Base-by-base conservation (phyloP, 2,113 vertebrate species). In the Malurus cyaneus region DNA sequence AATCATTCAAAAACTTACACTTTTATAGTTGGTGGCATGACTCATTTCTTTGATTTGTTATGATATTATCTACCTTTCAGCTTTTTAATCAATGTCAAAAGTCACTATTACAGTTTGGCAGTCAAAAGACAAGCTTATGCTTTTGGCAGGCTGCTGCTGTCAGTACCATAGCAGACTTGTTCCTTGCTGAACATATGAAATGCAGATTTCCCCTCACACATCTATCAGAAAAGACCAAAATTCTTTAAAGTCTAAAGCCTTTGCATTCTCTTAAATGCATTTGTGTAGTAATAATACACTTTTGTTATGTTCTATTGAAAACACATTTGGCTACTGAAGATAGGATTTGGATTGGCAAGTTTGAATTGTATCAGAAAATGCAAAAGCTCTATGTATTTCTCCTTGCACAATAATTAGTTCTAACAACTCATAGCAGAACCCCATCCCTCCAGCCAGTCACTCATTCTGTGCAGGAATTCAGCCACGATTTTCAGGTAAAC, bases 31-130 rank as follows among this genome's bases (percentile, higher is more conserved):
- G 86, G 7, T 65, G 67, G 18, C 13, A 34, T 74, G 62, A 96
- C 46, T 89, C 25, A 74, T 84, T 93, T 96, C 20, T 88, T 64
- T 71, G n/a, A 87, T 86, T 92, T 80, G 78, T 31, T 77, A 85
- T 47, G 14, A 57, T 84, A 64, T 94, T 82, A 86, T 42, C 32
- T 67, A 29, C 60, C 47, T 79, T 87, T 72, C 76, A 90, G 20
- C 39, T 92, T 59, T 80, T 80, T 36, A 91, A 67, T 36, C 12
- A 16, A 82, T 73, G 34, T 84, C 78, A 94, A 60, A 93, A 73
- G 65, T 84, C 54, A 74, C 4, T 47, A 69, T 90, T 28, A 52
- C 42, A 53, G n/a, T 93, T 89, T 89, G 94, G 26, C 60, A 88
- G 67, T 49, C 79, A 92, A 89, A 96, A 91, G 71, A 5, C 56